Evolutionary conservation across 37 sponge, comb jelly and placozoan species (phyloP).

Genomic region (Halisarca cf. caerulea): DNA sequence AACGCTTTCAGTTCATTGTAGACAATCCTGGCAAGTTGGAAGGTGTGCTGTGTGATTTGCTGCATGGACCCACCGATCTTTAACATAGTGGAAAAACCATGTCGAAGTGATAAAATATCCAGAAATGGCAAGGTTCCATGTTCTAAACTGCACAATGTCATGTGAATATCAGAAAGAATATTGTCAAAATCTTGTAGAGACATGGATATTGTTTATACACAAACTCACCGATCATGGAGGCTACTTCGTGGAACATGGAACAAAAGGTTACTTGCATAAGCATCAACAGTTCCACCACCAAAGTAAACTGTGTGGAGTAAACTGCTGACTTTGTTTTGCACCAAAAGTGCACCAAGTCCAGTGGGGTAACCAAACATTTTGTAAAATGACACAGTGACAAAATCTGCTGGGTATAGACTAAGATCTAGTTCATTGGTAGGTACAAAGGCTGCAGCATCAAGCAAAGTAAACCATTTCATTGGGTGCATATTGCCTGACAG

Average conservation of each 20-base stretch:
- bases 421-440: constrained; percentile 78
- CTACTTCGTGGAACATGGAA: constrained; percentile 49
- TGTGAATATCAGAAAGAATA: background rate
- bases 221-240: constrained; percentile 74
- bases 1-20: constrained; percentile 43
- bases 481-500: background rate
- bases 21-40: constrained; percentile 47
- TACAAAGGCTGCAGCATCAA: constrained; percentile 85
- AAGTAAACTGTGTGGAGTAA: constrained; percentile 66
- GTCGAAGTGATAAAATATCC: constrained; percentile 75
- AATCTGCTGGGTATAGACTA: constrained; percentile 60
- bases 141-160: constrained; percentile 65
- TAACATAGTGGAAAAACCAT: constrained; percentile 76
- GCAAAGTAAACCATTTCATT: constrained; percentile 51
- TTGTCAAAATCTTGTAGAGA: background rate
- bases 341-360: constrained; percentile 89
- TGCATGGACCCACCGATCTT: constrained; percentile 57
- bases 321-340: constrained; percentile 48
- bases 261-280: constrained; percentile 50
- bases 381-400: constrained; percentile 93
- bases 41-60: constrained; percentile 64
- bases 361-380: constrained; percentile 96
- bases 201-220: background rate
- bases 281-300: constrained; percentile 90
- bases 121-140: constrained; percentile 91